Base-by-base conservation (phyloP, 2,113 vertebrate species). In the Chunga burmeisteri region DNA sequence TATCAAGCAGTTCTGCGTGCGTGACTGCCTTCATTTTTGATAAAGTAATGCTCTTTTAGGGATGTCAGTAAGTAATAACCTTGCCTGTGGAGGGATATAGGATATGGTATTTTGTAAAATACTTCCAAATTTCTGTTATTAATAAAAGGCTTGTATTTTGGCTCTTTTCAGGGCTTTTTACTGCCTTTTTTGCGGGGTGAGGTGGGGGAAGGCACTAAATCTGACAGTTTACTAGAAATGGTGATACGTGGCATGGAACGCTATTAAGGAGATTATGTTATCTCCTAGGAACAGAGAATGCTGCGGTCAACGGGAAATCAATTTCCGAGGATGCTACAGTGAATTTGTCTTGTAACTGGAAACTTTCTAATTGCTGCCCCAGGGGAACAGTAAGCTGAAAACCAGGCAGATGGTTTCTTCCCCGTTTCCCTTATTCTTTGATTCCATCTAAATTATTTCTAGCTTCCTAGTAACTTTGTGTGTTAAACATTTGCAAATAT, bases 231-330 rank as follows among this genome's bases (percentile, higher is more conserved):
- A 38, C 61, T 85, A 50, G 63, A 59, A 88, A 49, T 2, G 16
- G 65, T 53, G 52, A 34, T 81, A 67, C 1, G 22, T 81, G 58
- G 74, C n/a, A 34, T 40, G 55, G 81, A 86, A 71, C 30, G 9
- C 68, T 75, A 22, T 94, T 94, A 81, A 93, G 81, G 82, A 94
- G 93, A 71, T 92, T 73, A 83, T 81, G 74, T 96, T 93, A 92
- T 97, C 94, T 93, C 74, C 55, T 22, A 92, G 86, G 66, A 97
- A 40, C 93, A 96, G 92, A 91, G 74, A 91, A 88, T 75, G 84
- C 89, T 86, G 82, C 0, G 34, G 80, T 91, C 86, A 94, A 81
- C 22, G 15, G 81, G 88, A 88, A 96, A 94, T 96, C 92, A 79
- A 36, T 96, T 94, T 94, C 65, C 7, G 9, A 78, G 55, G 73